Conservation (phyloP, 2,888 invertebrate species). For the Mesopsocus fuscifrons region DNA sequence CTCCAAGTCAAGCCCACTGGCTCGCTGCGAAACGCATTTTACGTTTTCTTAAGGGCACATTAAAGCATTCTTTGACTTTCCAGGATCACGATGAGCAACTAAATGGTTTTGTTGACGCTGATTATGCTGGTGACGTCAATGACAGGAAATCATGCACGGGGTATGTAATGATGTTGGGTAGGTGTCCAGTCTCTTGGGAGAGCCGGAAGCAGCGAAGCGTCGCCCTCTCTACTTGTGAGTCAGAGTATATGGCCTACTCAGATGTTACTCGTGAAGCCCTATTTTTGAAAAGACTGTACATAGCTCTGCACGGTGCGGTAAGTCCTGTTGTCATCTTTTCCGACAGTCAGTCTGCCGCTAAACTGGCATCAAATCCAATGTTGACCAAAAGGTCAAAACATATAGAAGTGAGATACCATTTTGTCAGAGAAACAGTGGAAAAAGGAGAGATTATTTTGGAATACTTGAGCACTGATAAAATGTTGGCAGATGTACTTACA, state of each 20-base stretch:
- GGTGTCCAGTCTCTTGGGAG: background rate
- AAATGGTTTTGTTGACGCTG: background rate
- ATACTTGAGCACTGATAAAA: background rate
- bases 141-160: constrained; percentile 1
- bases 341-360: constrained; percentile 5
- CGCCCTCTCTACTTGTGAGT: constrained; percentile 7
- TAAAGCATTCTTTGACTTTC: background rate
- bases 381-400: constrained; percentile 9
- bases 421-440: constrained; percentile 6
- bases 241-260: background rate
- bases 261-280: background rate
- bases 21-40: background rate
- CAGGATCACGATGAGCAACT: background rate
- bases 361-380: constrained; percentile 5
- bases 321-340: background rate
- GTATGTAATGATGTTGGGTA: background rate
- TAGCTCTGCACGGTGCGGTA: background rate
- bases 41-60: background rate
- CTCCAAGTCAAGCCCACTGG: background rate
- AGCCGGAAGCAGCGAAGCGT: background rate
- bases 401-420: constrained; percentile 9
- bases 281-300: background rate
- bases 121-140: background rate
- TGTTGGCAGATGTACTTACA: background rate
- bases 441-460: background rate